phyloP scores from a whole-genome alignment of 1,140 invertebrate genomes.

The Megalopta genalis region DNA sequence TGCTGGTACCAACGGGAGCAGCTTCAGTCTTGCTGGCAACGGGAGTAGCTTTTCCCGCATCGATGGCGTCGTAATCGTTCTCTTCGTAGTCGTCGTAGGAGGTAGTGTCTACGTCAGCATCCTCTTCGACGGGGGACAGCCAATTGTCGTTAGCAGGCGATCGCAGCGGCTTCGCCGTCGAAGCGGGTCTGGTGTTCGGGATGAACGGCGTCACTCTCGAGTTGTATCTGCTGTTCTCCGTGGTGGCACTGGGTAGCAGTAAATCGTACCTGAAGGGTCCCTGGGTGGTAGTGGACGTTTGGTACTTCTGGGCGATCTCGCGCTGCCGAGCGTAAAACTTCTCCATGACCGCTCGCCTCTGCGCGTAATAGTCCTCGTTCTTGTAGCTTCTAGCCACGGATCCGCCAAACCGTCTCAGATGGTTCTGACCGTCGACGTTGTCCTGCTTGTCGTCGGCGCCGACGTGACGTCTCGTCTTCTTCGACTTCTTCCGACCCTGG shows the following conservation, averaged over 20 bases:
- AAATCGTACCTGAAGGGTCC: background rate
- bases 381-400: no score
- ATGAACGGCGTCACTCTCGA: background rate
- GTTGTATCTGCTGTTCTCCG: background rate
- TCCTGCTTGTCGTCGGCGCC: background rate
- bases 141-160: no score
- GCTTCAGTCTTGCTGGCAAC: no score
- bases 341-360: slow-evolving; percentile 64
- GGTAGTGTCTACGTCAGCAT: no score
- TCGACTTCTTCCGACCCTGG: background rate
- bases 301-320: slow-evolving; percentile 56
- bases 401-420: no score
- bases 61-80: no score
- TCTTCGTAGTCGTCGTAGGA: no score
- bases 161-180: no score
- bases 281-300: background rate
- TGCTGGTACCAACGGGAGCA: no score
- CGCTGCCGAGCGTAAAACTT: slow-evolving; percentile 57
- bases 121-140: no score
- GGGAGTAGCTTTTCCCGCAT: no score
- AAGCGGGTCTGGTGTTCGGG: background rate
- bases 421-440: background rate
- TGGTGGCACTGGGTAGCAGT: background rate
- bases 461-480: background rate
- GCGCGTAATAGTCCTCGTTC: slow-evolving; percentile 55